Evolutionary conservation across 1,140 invertebrate genomes (phyloP), one percentile per base, ranked within the genome.

Genomic region (Calliphora vicina): DNA sequence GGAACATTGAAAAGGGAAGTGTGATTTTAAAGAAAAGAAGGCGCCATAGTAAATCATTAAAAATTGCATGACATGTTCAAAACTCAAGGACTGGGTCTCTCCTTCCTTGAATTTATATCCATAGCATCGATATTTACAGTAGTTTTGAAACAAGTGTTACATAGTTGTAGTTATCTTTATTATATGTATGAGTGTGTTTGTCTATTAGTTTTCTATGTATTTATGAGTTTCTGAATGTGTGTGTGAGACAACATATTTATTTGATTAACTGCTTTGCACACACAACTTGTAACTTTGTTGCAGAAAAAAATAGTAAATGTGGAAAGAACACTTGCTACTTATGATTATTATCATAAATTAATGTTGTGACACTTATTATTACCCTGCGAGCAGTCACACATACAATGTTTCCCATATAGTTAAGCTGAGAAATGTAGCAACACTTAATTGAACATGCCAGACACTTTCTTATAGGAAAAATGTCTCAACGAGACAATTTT

Each of bases 201-300:
- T 35, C 35, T 10, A 8, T 73, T 25, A 73, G n/a, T 57, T 57
- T 57, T 73, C 67, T 8, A 10, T 25, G 71, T 29, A 35, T 71
- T 20, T 23, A 3, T 42, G 71, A 3, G 1, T 82, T 27, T 82
- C 42, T 67, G n/a, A 35, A 8, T 35, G 27, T 67, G 74, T 20
- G 5, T 20, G 73, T 76, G 27, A 43, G 74, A 84, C 85, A 85
- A 86, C 86, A 89, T 89, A 89, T 89, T 89, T 89, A 88, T 89
- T 89, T 89, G 88, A 89, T 89, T 89, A 89, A 89, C 88, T 89
- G 87, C 87, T 42, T 76, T 76, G 73, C 13, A 29, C 27, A 74
- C 15, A 20, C 67, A 23, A 82, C 29, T 82, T 81, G 61, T 23
- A 73, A 74, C 82, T 42, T 82, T 73, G 27, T 82, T 82, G 43